These are phyloP conservation scores for Gobio gobio DNA, from an alignment of 2,113 vertebrate species.

Conservation along the genomic window DNA sequence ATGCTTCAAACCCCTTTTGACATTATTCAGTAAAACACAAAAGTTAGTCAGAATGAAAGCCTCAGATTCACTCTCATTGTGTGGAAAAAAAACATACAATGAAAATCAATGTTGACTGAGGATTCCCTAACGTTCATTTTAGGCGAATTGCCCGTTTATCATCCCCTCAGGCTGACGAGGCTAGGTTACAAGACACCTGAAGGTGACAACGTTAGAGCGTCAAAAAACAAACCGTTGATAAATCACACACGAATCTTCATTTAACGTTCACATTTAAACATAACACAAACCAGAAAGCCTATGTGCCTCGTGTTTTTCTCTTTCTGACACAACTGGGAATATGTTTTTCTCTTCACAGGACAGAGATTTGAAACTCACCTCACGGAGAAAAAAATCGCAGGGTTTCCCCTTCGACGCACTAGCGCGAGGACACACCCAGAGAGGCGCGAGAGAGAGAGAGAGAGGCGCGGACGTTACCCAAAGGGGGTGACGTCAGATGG, in stretches of 20 bases:
- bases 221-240: neutral
- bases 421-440: constrained; percentile 75
- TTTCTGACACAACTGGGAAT: neutral
- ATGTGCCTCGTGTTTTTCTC: neutral
- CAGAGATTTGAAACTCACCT: constrained; percentile 62
- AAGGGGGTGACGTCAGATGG: constrained; percentile 50
- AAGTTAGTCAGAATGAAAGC: neutral
- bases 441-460: constrained; percentile 32
- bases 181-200: neutral
- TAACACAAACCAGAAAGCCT: neutral
- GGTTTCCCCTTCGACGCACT: constrained; percentile 74
- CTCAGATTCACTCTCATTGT: neutral
- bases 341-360: constrained; percentile 69
- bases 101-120: neutral
- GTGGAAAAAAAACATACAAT: neutral
- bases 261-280: neutral
- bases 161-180: neutral
- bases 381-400: constrained; percentile 66
- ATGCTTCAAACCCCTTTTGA: neutral
- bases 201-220: neutral
- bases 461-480: constrained; percentile 45
- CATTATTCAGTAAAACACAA: neutral
- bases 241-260: neutral
- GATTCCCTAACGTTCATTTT: neutral
- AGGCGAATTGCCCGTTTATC: neutral